Percentiles rank a stretch among this genome's conserved stretches.
phyloP scores from a whole-genome alignment of 1,140 invertebrate species.

The Helicoverpa zea region DNA sequence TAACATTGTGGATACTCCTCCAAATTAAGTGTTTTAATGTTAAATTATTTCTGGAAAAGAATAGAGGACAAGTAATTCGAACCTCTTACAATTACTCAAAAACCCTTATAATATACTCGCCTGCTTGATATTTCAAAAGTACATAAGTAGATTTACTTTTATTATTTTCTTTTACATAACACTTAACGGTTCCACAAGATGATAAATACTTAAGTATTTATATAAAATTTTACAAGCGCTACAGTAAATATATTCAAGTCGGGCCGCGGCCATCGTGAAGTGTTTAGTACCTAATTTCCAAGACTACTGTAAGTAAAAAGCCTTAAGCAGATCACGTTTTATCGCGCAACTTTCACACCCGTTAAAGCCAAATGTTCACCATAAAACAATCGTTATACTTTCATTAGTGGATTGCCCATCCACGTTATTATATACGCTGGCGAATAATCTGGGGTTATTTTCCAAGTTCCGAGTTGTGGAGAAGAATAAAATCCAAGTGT shows the following conservation, averaged over 20 bases:
- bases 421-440: constrained; percentile 64
- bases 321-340: constrained; percentile 58
- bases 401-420: constrained; percentile 66
- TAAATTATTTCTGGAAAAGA: too few species aligned
- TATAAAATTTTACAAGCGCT: constrained; percentile 20
- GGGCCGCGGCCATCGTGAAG: constrained; percentile 32
- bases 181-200: not conserved
- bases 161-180: too few species aligned
- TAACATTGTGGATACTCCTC: constrained; percentile 42
- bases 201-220: constrained; percentile 18
- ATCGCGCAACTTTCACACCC: constrained; percentile 51
- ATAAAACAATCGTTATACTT: constrained; percentile 62
- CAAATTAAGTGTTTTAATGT: not conserved
- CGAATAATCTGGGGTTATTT: constrained; percentile 76
- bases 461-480: constrained; percentile 74
- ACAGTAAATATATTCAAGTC: constrained; percentile 48
- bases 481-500: constrained; percentile 80
- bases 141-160: too few species aligned
- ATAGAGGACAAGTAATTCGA: too few species aligned
- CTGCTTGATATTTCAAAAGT: too few species aligned
- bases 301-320: constrained; percentile 47
- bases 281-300: constrained; percentile 53
- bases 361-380: constrained; percentile 55
- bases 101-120: too few species aligned
- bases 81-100: too few species aligned